A percentile compares a stretch with the other conserved stretches of the same genome.
Evolutionary conservation across 2,888 invertebrate species (phyloP).

Genomic region (Ormyrus pomaceus): DNA sequence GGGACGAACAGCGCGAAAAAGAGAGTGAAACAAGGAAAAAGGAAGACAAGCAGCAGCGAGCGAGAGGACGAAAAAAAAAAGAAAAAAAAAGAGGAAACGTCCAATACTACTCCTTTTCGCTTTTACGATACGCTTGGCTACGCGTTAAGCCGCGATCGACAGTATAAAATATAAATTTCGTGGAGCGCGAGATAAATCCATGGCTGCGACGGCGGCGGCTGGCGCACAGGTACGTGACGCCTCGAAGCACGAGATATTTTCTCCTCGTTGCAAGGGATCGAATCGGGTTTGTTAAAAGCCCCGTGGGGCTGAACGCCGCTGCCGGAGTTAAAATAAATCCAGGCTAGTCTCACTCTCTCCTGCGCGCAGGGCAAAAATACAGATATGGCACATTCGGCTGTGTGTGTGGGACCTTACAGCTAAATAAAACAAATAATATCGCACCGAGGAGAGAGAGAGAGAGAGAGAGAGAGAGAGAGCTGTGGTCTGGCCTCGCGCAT

Average conservation of each 20-base stretch:
- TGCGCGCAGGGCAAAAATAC: slow-evolving; percentile 40
- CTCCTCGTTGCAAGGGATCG: slow-evolving; percentile 56
- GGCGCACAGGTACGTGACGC: slow-evolving; percentile 57
- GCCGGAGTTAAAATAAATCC: slow-evolving; percentile 59
- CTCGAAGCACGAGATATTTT: slow-evolving; percentile 57
- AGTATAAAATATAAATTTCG: slow-evolving; percentile 63
- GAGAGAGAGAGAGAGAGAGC: slow-evolving; percentile 6
- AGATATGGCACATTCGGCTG: slow-evolving; percentile 33
- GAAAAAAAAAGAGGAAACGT: slow-evolving; percentile 21
- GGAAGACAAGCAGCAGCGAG: neutral
- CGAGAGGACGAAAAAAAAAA: no score
- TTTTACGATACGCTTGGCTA: slow-evolving; percentile 52
- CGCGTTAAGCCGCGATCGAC: slow-evolving; percentile 61
- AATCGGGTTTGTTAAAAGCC: slow-evolving; percentile 61
- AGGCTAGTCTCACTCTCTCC: slow-evolving; percentile 39
- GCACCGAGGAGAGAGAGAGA: slow-evolving; percentile 12
- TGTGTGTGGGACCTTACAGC: slow-evolving; percentile 32
- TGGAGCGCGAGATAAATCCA: slow-evolving; percentile 60
- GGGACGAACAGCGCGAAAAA: neutral
- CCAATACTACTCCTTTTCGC: slow-evolving; percentile 43
- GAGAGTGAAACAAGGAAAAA: neutral
- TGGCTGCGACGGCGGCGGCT: slow-evolving; percentile 20
- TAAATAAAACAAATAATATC: slow-evolving; percentile 51
- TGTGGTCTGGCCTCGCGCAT: neutral
- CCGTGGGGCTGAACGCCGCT: slow-evolving; percentile 52